Conservation (phyloP, 2,113 vertebrate species). For the Rhinoptilus africanus region DNA sequence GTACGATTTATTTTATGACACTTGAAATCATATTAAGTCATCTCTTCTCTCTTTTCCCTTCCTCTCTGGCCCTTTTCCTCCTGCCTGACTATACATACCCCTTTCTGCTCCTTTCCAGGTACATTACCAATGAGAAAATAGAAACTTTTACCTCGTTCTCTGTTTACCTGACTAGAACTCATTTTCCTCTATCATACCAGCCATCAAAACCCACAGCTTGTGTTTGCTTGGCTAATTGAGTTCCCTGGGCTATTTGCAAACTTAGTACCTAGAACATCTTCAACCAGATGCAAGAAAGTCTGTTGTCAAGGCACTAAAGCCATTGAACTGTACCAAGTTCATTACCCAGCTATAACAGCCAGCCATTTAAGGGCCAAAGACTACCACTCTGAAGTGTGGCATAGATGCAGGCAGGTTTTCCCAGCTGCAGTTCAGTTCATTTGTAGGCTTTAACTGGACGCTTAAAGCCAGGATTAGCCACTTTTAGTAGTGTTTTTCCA, state of each 20-base stretch:
- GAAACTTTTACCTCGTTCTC: background rate
- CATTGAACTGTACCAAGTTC: background rate
- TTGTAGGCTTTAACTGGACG: background rate
- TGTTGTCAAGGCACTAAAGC: background rate
- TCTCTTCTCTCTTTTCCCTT: background rate
- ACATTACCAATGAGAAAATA: background rate
- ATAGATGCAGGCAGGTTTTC: background rate
- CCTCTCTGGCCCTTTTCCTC: background rate
- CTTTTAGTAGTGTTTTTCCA: background rate
- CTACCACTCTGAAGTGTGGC: background rate
- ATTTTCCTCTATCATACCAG: background rate
- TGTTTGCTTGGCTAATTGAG: background rate
- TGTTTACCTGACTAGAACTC: background rate
- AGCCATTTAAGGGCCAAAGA: background rate
- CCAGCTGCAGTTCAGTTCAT: background rate
- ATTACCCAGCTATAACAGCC: background rate
- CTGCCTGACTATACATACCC: background rate
- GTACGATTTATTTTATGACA: background rate
- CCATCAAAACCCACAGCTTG: background rate
- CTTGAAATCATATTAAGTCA: background rate
- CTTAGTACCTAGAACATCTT: background rate
- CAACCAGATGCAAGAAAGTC: background rate
- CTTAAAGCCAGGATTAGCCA: background rate
- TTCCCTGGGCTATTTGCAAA: background rate
- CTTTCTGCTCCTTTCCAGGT: background rate